phyloP scores from a whole-genome alignment of 2,113 vertebrate genomes.

The Dasyprocta punctata region DNA sequence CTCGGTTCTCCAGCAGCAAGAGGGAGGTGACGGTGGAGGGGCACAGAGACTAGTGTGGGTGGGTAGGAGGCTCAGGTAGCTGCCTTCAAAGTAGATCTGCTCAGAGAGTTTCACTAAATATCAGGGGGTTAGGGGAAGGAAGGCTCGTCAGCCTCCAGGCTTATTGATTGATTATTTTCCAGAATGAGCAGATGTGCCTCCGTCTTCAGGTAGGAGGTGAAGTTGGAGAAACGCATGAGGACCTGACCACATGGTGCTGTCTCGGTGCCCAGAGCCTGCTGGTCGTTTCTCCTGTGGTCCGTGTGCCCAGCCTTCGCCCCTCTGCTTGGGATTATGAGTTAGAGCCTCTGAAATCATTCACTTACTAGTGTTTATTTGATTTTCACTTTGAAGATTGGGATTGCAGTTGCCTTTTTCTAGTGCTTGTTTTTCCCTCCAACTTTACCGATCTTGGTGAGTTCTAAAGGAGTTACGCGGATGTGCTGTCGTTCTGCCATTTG shows the following conservation, averaged over 20 bases:
- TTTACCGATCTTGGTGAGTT: neutral
- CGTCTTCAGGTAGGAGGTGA: neutral
- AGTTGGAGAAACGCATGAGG: neutral
- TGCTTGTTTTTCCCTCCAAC: neutral
- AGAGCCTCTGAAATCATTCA: neutral
- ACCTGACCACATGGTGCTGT: neutral
- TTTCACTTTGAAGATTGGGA: neutral
- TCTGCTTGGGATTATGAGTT: neutral
- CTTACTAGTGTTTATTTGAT: neutral
- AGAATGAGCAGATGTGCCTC: neutral
- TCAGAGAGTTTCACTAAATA: neutral
- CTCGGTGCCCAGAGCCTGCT: neutral
- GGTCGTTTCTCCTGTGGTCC: neutral
- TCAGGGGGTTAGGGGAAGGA: neutral
- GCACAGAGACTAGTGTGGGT: neutral
- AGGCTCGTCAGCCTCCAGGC: neutral
- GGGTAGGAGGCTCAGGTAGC: neutral
- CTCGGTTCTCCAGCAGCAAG: neutral
- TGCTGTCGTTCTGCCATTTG: neutral
- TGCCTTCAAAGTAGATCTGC: neutral
- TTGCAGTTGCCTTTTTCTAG: neutral
- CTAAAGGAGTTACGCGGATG: neutral
- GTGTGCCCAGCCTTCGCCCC: too few species aligned
- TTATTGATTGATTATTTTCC: neutral
- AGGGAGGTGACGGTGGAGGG: neutral